Evolutionary conservation across 2,888 invertebrate species (phyloP).

Genomic region (Unio delphinus): DNA sequence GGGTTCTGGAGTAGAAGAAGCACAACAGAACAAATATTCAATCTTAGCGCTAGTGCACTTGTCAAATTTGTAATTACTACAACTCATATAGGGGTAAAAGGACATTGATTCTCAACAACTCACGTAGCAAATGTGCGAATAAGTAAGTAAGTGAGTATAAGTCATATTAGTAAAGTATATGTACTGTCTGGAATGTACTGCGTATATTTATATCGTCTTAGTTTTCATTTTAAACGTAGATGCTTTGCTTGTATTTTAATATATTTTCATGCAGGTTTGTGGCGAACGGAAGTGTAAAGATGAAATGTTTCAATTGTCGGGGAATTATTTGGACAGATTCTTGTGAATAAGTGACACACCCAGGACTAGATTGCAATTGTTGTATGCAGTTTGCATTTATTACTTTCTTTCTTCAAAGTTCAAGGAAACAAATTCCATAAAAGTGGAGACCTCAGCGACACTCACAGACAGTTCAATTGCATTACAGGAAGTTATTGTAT

Average conservation of each 20-base stretch:
- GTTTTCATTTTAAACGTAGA: neutral
- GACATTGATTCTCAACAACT: no score
- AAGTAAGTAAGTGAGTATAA: no score
- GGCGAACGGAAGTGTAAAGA: constrained; percentile 93
- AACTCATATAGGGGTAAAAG: no score
- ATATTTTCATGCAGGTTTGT: constrained; percentile 82
- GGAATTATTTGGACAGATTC: constrained; percentile 95
- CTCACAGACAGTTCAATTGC: constrained; percentile 96
- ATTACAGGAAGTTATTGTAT: constrained; percentile 88
- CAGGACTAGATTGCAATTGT: constrained; percentile 89
- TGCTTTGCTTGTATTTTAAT: neutral
- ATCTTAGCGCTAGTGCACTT: no score
- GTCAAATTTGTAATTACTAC: no score
- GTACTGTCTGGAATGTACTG: no score
- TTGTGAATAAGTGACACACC: constrained; percentile 86
- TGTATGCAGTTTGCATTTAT: constrained; percentile 92
- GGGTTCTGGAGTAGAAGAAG: no score
- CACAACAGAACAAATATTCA: no score
- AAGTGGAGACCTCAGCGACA: constrained; percentile 86
- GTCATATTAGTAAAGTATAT: no score
- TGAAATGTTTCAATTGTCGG: constrained; percentile 92
- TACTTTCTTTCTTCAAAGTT: constrained; percentile 91
- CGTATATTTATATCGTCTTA: neutral
- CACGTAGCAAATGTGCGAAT: no score
- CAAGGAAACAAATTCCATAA: constrained; percentile 87